Base-by-base conservation (phyloP, 2,888 invertebrate species). In the Petrolisthes manimaculis region DNA sequence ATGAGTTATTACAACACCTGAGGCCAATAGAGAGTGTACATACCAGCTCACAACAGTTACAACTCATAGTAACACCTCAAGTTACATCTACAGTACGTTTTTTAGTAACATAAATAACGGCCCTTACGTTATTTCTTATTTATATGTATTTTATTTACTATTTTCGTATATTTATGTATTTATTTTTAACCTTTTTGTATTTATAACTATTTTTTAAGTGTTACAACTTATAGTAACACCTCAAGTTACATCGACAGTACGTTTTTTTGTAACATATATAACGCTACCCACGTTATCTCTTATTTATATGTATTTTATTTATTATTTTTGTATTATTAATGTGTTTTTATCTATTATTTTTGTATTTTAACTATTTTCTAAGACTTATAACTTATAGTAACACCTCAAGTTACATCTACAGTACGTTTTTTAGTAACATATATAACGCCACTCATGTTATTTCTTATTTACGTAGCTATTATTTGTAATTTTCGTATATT, bases 51-150 rank as follows among this genome's bases (percentile, higher is more conserved):
- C 80, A 88, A n/a, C 86, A 86, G 9, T 53, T 90, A 5, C 78
- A 88, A 69, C n/a, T 90, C 9, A 75, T 83, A 6, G 89, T 90
- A 5, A 78, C 87, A 9, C 90, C 90, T 8, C 74, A 83, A 77
- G 89, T 89, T 51, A 90, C 89, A 6, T 89, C 90, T 14, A 87
- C 89, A 21, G 90, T 90, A 81, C 85, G 90, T 88, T 75, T 24
- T 77, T 12, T 24, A 1, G 24, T 51, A 3, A 78, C 6, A 53
- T 51, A 9, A 1, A n/a, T 53, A 51, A 53, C 1, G 1, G 78
- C 14, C 2, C 14, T 78, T 78, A 14, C 24, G n/a, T 78, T 9
- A 18, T 78, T 2, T 78, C 51, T 51, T 5, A 8, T 53, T n/a
- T 53, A n/a, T 78, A 51, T 51, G 8, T n/a, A n/a, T n/a, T n/a